Conservation (phyloP, 2,888 invertebrate species). For the Chrysopilus asiliformis region DNA sequence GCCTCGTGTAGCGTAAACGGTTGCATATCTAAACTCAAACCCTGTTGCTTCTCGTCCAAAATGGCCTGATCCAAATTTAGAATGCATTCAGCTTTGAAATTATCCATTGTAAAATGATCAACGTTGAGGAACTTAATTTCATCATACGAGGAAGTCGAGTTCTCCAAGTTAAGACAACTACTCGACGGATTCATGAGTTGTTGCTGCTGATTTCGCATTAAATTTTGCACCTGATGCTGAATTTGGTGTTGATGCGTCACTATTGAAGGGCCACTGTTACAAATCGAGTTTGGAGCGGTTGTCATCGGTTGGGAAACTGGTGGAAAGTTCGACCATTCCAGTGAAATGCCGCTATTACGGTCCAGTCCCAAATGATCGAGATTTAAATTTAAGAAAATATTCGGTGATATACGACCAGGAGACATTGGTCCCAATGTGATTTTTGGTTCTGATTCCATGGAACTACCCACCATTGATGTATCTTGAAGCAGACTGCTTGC, state of each 20-base stretch:
- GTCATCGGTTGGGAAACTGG: slow-evolving; percentile 17
- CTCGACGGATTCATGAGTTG: slow-evolving; percentile 6
- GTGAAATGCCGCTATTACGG: slow-evolving; percentile 28
- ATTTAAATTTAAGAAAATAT: slow-evolving; percentile 35
- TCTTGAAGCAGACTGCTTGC: slow-evolving; percentile 29
- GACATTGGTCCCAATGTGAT: slow-evolving; percentile 25
- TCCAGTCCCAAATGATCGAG: slow-evolving; percentile 34
- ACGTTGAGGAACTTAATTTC: slow-evolving; percentile 36
- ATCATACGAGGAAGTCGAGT: slow-evolving; percentile 30
- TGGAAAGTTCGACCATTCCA: slow-evolving; percentile 33
- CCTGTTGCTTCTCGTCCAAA: slow-evolving; percentile 22
- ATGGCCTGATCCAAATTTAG: slow-evolving; percentile 34
- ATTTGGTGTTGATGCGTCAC: slow-evolving; percentile 13
- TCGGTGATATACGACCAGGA: slow-evolving; percentile 33
- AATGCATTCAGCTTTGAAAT: slow-evolving; percentile 35
- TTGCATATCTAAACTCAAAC: slow-evolving; percentile 16
- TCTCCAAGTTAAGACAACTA: slow-evolving; percentile 23
- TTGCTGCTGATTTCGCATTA: slow-evolving; percentile 7
- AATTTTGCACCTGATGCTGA: slow-evolving; percentile 10
- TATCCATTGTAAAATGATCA: slow-evolving; percentile 36
- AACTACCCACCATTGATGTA: slow-evolving; percentile 28
- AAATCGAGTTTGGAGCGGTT: slow-evolving; percentile 15
- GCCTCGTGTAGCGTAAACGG: slow-evolving; percentile 19
- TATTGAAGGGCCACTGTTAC: slow-evolving; percentile 11
- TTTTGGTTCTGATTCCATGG: slow-evolving; percentile 30